Evolutionary conservation across 1,140 invertebrate genomes (phyloP), one percentile per base, ranked within the genome.

Genomic region (Drosophila sucinea): DNA sequence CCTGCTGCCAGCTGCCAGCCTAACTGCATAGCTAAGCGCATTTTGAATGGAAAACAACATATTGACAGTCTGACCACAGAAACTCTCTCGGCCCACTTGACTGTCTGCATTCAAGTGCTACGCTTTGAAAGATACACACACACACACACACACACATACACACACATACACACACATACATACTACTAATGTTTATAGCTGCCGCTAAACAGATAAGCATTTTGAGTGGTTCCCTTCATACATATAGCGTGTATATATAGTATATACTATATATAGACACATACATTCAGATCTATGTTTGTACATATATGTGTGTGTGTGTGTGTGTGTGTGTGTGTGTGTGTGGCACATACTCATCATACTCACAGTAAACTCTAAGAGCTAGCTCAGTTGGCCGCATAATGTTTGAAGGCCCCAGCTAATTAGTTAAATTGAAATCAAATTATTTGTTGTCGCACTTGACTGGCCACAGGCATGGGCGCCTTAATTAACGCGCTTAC

Each of bases 371-470:
- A 4, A 56, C 54, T 70, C 32, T n/a, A 58, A 30, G 60, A 47
- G 62, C 62, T 54, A 27, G 63, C 61, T 54, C 40, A 69, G 75
- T 58, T 72, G 75, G 62, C 67, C 67, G 70, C 76, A 81, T 79
- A 71, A 83, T 79, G 83, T 87, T 65, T 79, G 84, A 83, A 81
- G 77, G 84, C 79, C 71, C 67, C 47, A 81, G 89, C 89, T 90
- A 90, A 90, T 90, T 90, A 90, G 84, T 89, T 87, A 79, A 90
- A 90, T 90, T 90, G 89, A 90, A 90, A 90, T 90, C 89, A 90
- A 91, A 90, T 90, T 90, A 90, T 90, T 90, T 90, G 89, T 89
- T 91, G 87, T 91, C 80, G 89, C 89, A 90, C 87, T 91, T 90
- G 84, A 90, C 81, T 89, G 81, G 60, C 87, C 89, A 83, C 83